Percentiles rank a stretch among this genome's conserved stretches.
These are phyloP conservation scores for Holothuria glaberrima DNA, from an alignment of 35 echinoderm and acorn worm genomes.

Conservation along the genomic window DNA sequence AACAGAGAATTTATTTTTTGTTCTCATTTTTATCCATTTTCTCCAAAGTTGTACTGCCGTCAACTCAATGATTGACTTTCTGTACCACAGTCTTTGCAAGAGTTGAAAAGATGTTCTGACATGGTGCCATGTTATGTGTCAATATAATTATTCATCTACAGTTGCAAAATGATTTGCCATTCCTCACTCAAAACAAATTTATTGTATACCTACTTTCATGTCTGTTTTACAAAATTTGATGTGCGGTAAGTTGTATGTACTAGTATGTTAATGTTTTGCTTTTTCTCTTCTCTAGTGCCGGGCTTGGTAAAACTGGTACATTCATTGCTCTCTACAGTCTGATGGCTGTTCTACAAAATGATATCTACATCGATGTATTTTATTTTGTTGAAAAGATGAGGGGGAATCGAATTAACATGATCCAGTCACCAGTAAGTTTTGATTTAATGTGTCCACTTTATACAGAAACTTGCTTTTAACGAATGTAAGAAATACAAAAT, in stretches of 20 bases:
- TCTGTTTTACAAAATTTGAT: neutral
- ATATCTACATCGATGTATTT: neutral
- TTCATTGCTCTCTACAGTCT: constrained; percentile 20
- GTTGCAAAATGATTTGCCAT: neutral
- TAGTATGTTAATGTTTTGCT: no score
- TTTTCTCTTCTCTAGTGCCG: constrained; percentile 3
- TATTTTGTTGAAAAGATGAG: neutral
- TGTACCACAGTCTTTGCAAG: neutral
- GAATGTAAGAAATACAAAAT: neutral
- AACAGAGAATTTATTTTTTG: no score
- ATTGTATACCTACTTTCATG: neutral
- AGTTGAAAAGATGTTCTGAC: no score
- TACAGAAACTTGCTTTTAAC: neutral
- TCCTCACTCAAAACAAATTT: neutral
- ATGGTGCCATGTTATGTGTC: no score
- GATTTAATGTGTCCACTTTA: neutral
- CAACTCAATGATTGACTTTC: no score
- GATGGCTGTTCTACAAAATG: constrained; percentile 7
- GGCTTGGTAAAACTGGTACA: constrained; percentile 31
- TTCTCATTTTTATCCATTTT: no score
- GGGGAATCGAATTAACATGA: constrained; percentile 12
- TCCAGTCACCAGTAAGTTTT: constrained; percentile 6
- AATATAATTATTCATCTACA: no score
- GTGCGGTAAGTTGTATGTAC: neutral
- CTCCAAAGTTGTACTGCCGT: no score